A percentile compares a stretch with the other conserved stretches of the same genome.
These are phyloP conservation scores for Brenthis ino DNA, from an alignment of 2,888 invertebrate species.

Conservation along the genomic window DNA sequence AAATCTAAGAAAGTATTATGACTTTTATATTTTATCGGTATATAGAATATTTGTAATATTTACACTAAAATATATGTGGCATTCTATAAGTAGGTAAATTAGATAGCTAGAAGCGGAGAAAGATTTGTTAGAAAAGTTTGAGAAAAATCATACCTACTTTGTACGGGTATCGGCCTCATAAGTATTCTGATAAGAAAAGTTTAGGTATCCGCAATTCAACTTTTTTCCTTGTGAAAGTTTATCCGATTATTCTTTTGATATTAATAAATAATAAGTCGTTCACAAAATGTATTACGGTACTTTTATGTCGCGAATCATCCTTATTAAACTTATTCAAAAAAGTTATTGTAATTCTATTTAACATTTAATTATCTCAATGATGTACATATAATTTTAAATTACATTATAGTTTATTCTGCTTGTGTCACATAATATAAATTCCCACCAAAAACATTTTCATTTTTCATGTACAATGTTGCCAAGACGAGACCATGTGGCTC, in stretches of 20 bases:
- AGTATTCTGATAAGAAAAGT: conserved; percentile 54
- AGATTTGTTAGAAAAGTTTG: conserved; percentile 14
- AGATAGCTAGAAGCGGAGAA: not conserved
- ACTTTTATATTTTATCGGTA: too few species aligned
- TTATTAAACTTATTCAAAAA: conserved; percentile 4
- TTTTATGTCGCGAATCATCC: conserved; percentile 15
- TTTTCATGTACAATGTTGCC: too few species aligned
- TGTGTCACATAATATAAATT: too few species aligned
- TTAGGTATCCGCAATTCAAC: conserved; percentile 54
- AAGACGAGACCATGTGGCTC: too few species aligned
- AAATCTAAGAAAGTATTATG: too few species aligned
- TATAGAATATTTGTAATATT: too few species aligned
- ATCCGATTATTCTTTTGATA: conserved; percentile 36
- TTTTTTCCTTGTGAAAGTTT: conserved; percentile 54
- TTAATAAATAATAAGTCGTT: conserved; percentile 37
- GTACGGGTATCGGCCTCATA: conserved; percentile 36
- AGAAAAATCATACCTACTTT: conserved; percentile 30
- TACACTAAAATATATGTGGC: too few species aligned
- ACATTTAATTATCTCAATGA: not conserved
- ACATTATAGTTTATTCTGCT: too few species aligned
- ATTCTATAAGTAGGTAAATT: conserved; percentile 1
- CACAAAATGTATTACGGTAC: conserved; percentile 11
- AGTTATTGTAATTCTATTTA: conserved; percentile 1
- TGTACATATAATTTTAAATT: too few species aligned
- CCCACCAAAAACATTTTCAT: too few species aligned